Conservation (phyloP, 2,888 invertebrate genomes). For the Heliconius hortense region DNA sequence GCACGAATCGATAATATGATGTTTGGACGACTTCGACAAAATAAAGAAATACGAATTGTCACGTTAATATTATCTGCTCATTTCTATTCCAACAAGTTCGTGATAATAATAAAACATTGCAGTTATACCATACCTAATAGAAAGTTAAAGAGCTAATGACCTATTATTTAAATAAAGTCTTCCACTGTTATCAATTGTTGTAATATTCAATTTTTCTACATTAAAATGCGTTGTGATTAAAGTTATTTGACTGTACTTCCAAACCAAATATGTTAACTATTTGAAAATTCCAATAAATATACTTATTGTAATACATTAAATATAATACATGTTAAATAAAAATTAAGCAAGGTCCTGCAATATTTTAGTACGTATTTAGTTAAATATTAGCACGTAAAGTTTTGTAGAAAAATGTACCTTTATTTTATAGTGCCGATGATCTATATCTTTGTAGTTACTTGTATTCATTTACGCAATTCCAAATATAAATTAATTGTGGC, state of each 20-base stretch:
- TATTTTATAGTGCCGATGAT: constrained; percentile 18
- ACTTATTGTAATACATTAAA: constrained; percentile 17
- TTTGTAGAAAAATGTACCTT: constrained; percentile 18
- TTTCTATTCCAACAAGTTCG: background rate
- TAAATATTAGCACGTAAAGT: constrained; percentile 2
- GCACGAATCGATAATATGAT: background rate
- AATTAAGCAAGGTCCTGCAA: constrained; percentile 32
- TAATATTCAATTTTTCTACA: constrained; percentile 37
- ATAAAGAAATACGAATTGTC: constrained; percentile 13
- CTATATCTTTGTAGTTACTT: constrained; percentile 8
- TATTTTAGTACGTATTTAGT: constrained; percentile 22
- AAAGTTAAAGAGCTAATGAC: constrained; percentile 8
- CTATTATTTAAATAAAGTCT: constrained; percentile 40
- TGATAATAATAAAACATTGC: background rate
- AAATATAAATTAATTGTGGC: constrained; percentile 8
- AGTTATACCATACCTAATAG: background rate
- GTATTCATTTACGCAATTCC: constrained; percentile 6
- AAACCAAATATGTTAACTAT: constrained; percentile 30
- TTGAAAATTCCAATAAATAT: constrained; percentile 15
- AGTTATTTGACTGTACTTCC: constrained; percentile 39
- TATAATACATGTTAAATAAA: constrained; percentile 23
- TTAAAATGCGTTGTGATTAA: constrained; percentile 45
- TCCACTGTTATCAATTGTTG: constrained; percentile 44
- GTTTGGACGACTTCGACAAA: constrained; percentile 37
- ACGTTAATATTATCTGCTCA: background rate